These are phyloP conservation scores for Botia almorhae DNA, from an alignment of 2,797 vertebrate species.

Conservation along the genomic window DNA sequence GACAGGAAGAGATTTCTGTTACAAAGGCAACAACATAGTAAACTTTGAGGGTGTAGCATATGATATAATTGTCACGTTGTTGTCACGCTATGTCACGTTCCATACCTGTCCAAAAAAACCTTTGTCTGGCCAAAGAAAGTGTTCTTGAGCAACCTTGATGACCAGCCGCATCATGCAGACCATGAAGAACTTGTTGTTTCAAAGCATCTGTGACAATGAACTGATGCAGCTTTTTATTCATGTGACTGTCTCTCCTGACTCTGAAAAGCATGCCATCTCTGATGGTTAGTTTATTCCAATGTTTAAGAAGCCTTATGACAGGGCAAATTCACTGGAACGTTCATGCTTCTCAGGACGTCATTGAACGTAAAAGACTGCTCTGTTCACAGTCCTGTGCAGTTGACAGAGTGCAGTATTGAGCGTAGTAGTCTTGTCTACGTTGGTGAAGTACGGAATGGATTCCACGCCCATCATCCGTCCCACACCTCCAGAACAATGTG, in stretches of 20 bases:
- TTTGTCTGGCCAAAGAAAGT: conserved; percentile 15
- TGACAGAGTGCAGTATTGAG: neutral
- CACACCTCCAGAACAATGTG: neutral
- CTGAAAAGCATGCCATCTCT: conserved; percentile 22
- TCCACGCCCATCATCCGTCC: neutral
- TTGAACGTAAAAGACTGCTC: conserved; percentile 9
- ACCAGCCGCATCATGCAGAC: conserved; percentile 23
- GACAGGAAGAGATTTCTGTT: too few relatives aligned
- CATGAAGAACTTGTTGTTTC: conserved; percentile 26
- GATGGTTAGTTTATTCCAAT: conserved; percentile 32
- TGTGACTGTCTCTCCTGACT: neutral
- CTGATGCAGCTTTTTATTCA: conserved; percentile 11
- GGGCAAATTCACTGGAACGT: neutral
- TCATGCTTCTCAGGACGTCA: neutral
- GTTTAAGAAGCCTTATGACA: neutral
- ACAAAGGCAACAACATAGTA: too few relatives aligned
- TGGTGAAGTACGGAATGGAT: neutral
- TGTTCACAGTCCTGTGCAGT: neutral
- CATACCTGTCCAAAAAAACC: conserved; percentile 37
- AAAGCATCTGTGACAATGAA: conserved; percentile 25
- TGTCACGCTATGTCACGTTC: too few relatives aligned
- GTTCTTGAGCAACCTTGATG: conserved; percentile 29
- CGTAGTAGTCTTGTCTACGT: too few relatives aligned
- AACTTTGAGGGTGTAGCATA: too few relatives aligned
- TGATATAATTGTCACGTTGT: too few relatives aligned